Conservation (phyloP, 1,140 invertebrate species). For the Pachyrhynchus sulphureomaculatus region DNA sequence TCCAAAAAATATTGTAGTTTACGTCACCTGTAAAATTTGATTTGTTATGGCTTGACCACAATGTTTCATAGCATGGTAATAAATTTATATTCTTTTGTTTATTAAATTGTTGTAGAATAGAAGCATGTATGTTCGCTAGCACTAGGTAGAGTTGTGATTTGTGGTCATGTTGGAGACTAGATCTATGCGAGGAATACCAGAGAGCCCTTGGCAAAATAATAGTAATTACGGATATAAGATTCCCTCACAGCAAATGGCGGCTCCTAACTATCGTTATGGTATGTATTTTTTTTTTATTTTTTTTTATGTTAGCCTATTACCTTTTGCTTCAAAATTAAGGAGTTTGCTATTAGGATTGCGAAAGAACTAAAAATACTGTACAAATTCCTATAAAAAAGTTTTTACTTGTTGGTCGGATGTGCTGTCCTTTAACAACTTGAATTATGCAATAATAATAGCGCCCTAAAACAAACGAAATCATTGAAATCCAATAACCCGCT, state of each 20-base stretch:
- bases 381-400: no score
- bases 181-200: conserved; percentile 51
- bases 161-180: conserved; percentile 57
- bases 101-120: conserved; percentile 48
- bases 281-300: conserved; percentile 31
- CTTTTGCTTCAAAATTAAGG: background rate
- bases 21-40: conserved; percentile 6
- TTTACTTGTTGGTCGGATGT: no score
- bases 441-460: no score
- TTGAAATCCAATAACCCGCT: no score
- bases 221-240: conserved; percentile 50
- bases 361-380: no score
- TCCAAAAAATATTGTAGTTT: no score
- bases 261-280: conserved; percentile 51
- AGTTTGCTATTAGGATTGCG: no score
- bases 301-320: background rate
- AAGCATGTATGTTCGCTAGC: conserved; percentile 51
- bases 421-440: no score
- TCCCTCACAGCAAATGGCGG: conserved; percentile 54
- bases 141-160: conserved; percentile 45
- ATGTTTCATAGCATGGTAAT: conserved; percentile 17
- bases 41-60: conserved; percentile 6
- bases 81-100: conserved; percentile 1
- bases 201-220: conserved; percentile 53
- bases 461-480: no score